Conservation (phyloP, 2,797 vertebrate genomes). For the Heliangelus exortis region DNA sequence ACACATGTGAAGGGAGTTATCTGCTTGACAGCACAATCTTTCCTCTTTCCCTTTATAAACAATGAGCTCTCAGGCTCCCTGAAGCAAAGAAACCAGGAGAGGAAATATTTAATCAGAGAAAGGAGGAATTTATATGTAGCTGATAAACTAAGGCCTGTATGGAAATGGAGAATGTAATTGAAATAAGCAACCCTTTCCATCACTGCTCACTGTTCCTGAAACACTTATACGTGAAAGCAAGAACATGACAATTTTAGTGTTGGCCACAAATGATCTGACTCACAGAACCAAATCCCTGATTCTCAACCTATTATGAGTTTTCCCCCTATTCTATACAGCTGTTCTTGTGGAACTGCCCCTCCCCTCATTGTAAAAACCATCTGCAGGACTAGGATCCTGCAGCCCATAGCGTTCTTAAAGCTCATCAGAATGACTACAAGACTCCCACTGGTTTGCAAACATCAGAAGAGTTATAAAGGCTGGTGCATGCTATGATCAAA, state of each 20-base stretch:
- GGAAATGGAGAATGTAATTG: conserved; percentile 2
- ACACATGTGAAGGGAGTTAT: not conserved
- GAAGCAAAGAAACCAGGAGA: conserved; percentile 26
- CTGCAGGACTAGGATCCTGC: not conserved
- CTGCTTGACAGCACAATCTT: not conserved
- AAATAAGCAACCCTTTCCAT: conserved; percentile 1
- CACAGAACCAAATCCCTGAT: not conserved
- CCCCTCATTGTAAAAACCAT: not conserved
- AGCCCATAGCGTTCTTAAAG: not conserved
- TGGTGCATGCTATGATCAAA: not conserved
- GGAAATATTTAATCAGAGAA: conserved; percentile 43
- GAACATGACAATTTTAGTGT: not conserved
- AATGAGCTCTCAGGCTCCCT: conserved; percentile 20
- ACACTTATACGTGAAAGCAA: not conserved
- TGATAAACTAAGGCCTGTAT: not conserved
- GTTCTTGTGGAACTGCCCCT: not conserved
- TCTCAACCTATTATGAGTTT: not conserved
- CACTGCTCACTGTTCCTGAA: not conserved
- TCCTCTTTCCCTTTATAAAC: conserved; percentile 24
- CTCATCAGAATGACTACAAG: not conserved
- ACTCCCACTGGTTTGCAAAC: not conserved
- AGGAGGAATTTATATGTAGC: conserved; percentile 1
- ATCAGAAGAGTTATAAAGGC: not conserved
- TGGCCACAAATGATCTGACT: not conserved
- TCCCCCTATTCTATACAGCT: not conserved